Percentiles rank a stretch among this genome's conserved stretches.
These are phyloP conservation scores for Melinaea menophilus DNA, from an alignment of 2,888 invertebrate species.

Conservation along the genomic window DNA sequence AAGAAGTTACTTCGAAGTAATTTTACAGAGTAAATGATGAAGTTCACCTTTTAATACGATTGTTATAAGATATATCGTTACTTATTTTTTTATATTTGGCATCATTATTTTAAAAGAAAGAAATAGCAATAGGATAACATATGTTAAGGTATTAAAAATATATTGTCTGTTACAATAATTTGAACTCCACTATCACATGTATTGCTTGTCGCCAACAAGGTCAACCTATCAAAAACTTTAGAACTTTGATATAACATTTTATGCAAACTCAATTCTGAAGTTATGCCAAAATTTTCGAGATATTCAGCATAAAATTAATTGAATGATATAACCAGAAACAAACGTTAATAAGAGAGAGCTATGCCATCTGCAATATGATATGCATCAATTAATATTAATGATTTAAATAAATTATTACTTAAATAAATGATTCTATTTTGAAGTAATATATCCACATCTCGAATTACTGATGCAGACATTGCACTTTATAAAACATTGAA, in stretches of 20 bases:
- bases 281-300: conserved; percentile 34
- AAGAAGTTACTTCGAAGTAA: background rate
- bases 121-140: no score
- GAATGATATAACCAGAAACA: conserved; percentile 30
- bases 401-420: background rate
- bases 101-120: background rate
- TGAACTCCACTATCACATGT: conserved; percentile 16
- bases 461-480: conserved; percentile 18
- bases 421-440: no score
- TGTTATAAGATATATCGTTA: background rate
- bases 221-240: conserved; percentile 34
- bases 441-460: background rate
- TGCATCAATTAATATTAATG: background rate
- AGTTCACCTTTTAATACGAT: background rate
- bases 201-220: conserved; percentile 30
- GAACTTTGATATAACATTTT: conserved; percentile 33
- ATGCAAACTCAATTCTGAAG: conserved; percentile 32
- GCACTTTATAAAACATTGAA: conserved; percentile 27
- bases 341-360: background rate
- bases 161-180: background rate
- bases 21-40: no score
- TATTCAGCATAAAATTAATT: conserved; percentile 33
- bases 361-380: conserved; percentile 1
- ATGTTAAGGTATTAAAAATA: no score
- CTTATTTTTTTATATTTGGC: background rate